Base-by-base conservation (phyloP, 2,113 vertebrate species). In the Misgurnus anguillicaudatus region DNA sequence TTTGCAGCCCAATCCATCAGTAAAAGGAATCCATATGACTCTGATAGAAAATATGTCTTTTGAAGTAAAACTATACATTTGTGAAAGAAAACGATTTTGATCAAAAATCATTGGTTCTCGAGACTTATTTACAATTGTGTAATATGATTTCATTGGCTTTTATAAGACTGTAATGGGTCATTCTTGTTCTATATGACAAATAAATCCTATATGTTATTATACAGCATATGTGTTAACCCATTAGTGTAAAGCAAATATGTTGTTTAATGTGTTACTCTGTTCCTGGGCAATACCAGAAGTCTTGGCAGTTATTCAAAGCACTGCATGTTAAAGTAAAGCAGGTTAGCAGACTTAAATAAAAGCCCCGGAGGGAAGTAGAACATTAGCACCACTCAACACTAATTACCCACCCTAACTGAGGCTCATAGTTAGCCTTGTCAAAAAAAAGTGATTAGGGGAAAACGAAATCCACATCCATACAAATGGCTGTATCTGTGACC, bases 361-460 rank as follows among this genome's bases (percentile, higher is more conserved):
- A 65, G 48, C 55, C 65, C 66, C 7, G 21, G 55, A 61, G 77
- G 72, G 39, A 76, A 21, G 14, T 51, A n/a, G 31, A 60, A 38
- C 16, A 47, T 58, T 76, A 80, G 58, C 51, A 65, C 71, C 63
- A 63, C 39, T 75, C 17, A 7, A 38, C 55, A 31, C 21, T 60
- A 57, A 84, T 78, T 81, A 63, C 31, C 21, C 57, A 45, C n/a
- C 76, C 21, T 75, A 73, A 82, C 58, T 51, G 51, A 17, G 64
- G 57, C 62, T 68, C 42, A 55, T 65, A 47, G 76, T 76, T 60
- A 71, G 63, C 47, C 63, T 2, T 60, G 55, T 79, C 57, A 79
- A 79, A 79, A 60, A 57, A 14, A 47, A 51, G 45, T 71, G 61
- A 75, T 82, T 75, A 79, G 19, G 16, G 39, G 76, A 75, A 61